Evolutionary conservation across 2,888 invertebrate species (phyloP).

Genomic region (Cheilosia scutellata): DNA sequence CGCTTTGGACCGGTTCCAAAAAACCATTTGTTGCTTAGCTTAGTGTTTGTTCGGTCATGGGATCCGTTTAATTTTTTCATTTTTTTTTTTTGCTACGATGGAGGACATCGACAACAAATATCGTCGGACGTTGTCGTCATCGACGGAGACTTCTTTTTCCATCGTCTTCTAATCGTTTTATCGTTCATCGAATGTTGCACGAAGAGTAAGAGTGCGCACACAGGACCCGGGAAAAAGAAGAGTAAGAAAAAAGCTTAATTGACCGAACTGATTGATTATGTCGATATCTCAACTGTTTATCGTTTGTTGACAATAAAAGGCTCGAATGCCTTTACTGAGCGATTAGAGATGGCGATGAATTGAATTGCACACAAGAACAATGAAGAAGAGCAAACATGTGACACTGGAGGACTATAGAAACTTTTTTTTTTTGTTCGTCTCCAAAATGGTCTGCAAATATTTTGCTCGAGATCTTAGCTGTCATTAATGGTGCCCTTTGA

Average conservation of each 20-base stretch:
- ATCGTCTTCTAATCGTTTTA: constrained; percentile 70
- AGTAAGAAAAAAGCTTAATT: constrained; percentile 68
- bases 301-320: constrained; percentile 76
- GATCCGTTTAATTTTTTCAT: background rate
- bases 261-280: constrained; percentile 76
- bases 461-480: too few species aligned
- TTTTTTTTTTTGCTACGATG: background rate
- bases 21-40: constrained; percentile 81
- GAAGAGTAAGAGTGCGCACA: constrained; percentile 5
- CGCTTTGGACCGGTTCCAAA: constrained; percentile 79
- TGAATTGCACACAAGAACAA: constrained; percentile 53
- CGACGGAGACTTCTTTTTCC: constrained; percentile 51
- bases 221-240: constrained; percentile 26
- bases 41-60: constrained; percentile 48
- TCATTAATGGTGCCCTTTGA: too few species aligned
- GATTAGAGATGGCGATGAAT: constrained; percentile 73
- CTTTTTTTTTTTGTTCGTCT: background rate
- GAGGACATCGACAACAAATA: constrained; percentile 58
- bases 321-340: constrained; percentile 72
- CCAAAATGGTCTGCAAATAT: background rate
- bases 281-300: constrained; percentile 76
- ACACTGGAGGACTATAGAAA: background rate
- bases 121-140: constrained; percentile 32
- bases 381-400: constrained; percentile 21
- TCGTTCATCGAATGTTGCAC: constrained; percentile 45